phyloP scores from a whole-genome alignment of 2,113 vertebrate species.

The Litocranius walleri region DNA sequence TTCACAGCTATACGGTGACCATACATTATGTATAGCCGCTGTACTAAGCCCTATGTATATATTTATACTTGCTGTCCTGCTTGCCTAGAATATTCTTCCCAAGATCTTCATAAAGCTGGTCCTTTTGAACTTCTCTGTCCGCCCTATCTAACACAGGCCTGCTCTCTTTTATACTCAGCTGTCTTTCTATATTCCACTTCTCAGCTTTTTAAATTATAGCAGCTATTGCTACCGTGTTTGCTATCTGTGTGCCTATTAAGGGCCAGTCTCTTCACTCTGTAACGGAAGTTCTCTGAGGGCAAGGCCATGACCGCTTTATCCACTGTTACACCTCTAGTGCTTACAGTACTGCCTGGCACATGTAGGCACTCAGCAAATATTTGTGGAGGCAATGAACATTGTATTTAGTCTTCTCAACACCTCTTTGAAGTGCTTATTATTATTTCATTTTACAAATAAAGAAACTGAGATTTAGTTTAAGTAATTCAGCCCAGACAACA shows the following conservation, averaged over 20 bases:
- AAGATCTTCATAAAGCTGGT: not conserved
- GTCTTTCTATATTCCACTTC: not conserved
- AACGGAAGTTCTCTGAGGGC: not conserved
- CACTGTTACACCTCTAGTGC: not conserved
- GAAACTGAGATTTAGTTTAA: not conserved
- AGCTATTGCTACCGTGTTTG: not conserved
- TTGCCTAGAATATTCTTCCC: not conserved
- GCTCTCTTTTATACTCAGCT: not conserved
- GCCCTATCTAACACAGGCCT: not conserved
- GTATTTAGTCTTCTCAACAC: not conserved
- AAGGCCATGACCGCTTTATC: not conserved
- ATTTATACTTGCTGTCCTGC: not conserved
- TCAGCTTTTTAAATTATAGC: not conserved
- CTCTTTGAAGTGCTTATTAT: not conserved
- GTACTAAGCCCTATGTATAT: not conserved
- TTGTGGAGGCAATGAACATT: not conserved
- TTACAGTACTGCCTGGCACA: not conserved
- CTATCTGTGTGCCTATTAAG: not conserved
- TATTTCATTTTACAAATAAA: constrained; percentile 9
- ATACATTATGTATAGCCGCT: not conserved
- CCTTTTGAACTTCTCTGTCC: not conserved
- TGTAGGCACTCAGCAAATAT: not conserved
- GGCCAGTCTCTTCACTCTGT: not conserved
- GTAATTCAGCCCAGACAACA: not conserved
- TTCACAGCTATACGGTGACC: not conserved